phyloP scores from a whole-genome alignment of 2,888 invertebrate genomes.

The Sesia bembeciformis region DNA sequence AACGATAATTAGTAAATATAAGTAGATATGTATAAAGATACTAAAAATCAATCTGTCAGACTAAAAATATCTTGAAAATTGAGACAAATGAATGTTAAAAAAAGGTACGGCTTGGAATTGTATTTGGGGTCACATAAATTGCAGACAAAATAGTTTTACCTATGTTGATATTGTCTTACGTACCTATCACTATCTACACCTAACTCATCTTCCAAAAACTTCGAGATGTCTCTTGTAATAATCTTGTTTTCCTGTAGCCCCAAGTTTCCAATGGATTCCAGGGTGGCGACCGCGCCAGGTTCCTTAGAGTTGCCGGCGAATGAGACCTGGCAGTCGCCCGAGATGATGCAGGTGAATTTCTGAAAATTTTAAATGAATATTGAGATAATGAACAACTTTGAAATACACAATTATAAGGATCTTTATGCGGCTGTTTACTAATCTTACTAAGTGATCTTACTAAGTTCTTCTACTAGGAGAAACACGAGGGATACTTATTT shows the following conservation, averaged over 20 bases:
- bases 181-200: slow-evolving; percentile 36
- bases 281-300: slow-evolving; percentile 25
- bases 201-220: slow-evolving; percentile 36
- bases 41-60: background rate
- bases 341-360: slow-evolving; percentile 28
- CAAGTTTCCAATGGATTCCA: slow-evolving; percentile 39
- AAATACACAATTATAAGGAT: too few species aligned
- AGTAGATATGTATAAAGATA: too few species aligned
- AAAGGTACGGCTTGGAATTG: too few species aligned
- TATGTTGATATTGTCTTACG: background rate
- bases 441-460: too few species aligned
- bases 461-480: too few species aligned
- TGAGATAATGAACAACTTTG: too few species aligned
- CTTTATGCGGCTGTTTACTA: too few species aligned
- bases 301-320: slow-evolving; percentile 16
- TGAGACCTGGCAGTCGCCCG: slow-evolving; percentile 21
- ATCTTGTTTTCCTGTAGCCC: slow-evolving; percentile 26
- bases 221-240: slow-evolving; percentile 33
- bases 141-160: too few species aligned
- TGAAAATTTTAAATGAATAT: slow-evolving; percentile 9
- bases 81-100: background rate
- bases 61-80: background rate
- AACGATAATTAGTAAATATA: too few species aligned
- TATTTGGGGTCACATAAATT: too few species aligned
- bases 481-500: too few species aligned